These are phyloP conservation scores for Eudasyphora cyanicolor DNA, from an alignment of 2,888 invertebrate genomes.

Conservation along the genomic window DNA sequence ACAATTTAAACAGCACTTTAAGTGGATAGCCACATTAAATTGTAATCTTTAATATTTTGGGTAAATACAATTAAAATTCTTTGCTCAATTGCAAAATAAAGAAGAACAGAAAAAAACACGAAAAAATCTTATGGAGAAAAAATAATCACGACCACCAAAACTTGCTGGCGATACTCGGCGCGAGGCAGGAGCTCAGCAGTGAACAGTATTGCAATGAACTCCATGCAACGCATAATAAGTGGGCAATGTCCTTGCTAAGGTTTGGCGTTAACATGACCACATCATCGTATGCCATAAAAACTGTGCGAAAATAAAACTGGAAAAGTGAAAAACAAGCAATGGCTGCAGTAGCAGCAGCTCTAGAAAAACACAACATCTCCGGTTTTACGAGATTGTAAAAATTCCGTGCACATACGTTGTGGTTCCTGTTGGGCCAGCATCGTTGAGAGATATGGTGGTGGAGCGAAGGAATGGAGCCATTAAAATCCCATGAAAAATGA, in stretches of 20 bases:
- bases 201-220: conserved; percentile 58
- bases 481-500: conserved; percentile 76
- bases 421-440: conserved; percentile 75
- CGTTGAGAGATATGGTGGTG: conserved; percentile 2
- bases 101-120: not conserved
- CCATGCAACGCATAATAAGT: conserved; percentile 61
- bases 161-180: conserved; percentile 38
- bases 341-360: too few relatives aligned
- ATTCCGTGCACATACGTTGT: conserved; percentile 78
- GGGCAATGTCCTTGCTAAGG: conserved; percentile 70
- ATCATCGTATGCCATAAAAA: conserved; percentile 55
- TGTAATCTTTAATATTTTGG: not conserved
- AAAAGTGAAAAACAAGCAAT: conserved; percentile 47
- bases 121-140: conserved; percentile 49
- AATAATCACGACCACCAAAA: conserved; percentile 47
- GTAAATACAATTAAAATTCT: conserved; percentile 54
- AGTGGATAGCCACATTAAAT: not conserved
- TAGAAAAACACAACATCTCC: conserved; percentile 62
- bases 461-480: conserved; percentile 68
- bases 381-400: conserved; percentile 74
- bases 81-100: conserved; percentile 29
- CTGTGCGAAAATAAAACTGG: conserved; percentile 40
- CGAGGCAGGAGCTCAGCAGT: conserved; percentile 13
- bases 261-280: conserved; percentile 48
- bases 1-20: too few relatives aligned